Evolutionary conservation across 1,140 invertebrate species (phyloP).

Genomic region (Chrysopa pallens): DNA sequence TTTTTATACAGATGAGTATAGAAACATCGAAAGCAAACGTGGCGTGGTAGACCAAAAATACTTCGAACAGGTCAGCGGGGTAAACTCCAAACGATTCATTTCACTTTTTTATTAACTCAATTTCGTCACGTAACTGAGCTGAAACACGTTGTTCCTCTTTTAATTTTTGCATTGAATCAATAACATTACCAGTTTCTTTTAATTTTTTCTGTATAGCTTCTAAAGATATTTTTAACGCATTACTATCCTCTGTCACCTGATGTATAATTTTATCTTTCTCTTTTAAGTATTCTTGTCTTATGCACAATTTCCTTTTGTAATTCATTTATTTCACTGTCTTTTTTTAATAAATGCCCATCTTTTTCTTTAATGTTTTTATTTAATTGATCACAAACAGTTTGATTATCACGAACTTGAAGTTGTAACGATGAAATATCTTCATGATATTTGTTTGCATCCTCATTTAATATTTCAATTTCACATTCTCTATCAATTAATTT

Average conservation of each 20-base stretch:
- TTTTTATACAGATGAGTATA: too few relatives aligned
- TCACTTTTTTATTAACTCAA: slow-evolving; percentile 16
- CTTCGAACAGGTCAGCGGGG: too few relatives aligned
- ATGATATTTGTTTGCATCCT: slow-evolving; percentile 27
- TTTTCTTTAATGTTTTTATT: slow-evolving; percentile 21
- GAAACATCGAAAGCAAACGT: too few relatives aligned
- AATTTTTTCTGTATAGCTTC: slow-evolving; percentile 30
- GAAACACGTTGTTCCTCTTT: slow-evolving; percentile 20
- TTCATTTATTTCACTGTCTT: slow-evolving; percentile 20
- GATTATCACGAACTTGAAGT: slow-evolving; percentile 14
- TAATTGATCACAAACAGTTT: slow-evolving; percentile 6
- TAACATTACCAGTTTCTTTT: slow-evolving; percentile 23
- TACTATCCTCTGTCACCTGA: slow-evolving; percentile 30
- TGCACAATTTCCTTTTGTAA: slow-evolving; percentile 33
- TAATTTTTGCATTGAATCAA: slow-evolving; percentile 20
- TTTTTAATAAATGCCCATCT: slow-evolving; percentile 17
- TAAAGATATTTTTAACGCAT: slow-evolving; percentile 25
- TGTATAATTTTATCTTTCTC: slow-evolving; percentile 32
- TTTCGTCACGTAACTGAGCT: slow-evolving; percentile 20
- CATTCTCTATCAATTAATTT: slow-evolving; percentile 25
- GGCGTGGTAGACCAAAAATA: too few relatives aligned
- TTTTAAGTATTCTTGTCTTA: slow-evolving; percentile 33
- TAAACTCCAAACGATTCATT: slow-evolving; percentile 4
- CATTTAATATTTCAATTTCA: slow-evolving; percentile 28
- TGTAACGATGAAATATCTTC: slow-evolving; percentile 24